Percentiles rank a stretch among this genome's conserved stretches.
These are phyloP conservation scores for Drepanosiphum platanoidis DNA, from an alignment of 2,888 invertebrate genomes.

Conservation along the genomic window DNA sequence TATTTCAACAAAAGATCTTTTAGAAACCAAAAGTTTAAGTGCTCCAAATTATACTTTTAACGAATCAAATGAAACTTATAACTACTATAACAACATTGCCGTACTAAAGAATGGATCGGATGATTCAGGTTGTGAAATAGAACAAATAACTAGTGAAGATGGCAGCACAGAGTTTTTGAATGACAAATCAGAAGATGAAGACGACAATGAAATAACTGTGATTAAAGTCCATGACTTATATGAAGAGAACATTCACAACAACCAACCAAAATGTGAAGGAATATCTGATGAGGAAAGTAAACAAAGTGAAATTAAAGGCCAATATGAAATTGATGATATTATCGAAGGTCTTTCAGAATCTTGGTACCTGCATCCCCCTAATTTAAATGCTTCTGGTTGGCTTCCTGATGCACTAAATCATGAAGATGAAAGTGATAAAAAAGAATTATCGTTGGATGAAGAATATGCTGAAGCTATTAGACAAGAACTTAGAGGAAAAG, in stretches of 20 bases:
- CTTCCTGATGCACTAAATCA: constrained; percentile 42
- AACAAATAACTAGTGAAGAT: constrained; percentile 63
- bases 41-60: constrained; percentile 41
- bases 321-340: constrained; percentile 63
- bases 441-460: constrained; percentile 51
- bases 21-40: constrained; percentile 46
- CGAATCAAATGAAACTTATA: constrained; percentile 42
- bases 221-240: constrained; percentile 51
- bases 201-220: constrained; percentile 56
- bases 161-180: constrained; percentile 63
- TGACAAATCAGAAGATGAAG: constrained; percentile 58
- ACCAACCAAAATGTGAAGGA: constrained; percentile 23
- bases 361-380: constrained; percentile 49
- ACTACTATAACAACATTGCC: constrained; percentile 41
- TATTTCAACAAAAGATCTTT: constrained; percentile 45
- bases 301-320: constrained; percentile 32
- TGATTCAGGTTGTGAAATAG: constrained; percentile 64
- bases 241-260: constrained; percentile 22
- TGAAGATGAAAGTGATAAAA: constrained; percentile 43
- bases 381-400: constrained; percentile 49
- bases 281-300: constrained; percentile 14
- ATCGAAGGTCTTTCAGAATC: constrained; percentile 63
- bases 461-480: constrained; percentile 58
- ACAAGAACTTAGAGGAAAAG: constrained; percentile 59
- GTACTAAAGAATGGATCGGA: constrained; percentile 61